A percentile compares a stretch with the other conserved stretches of the same genome.
Evolutionary conservation across 2,888 invertebrate genomes (phyloP).

Genomic region (Lochmaea crataegi): DNA sequence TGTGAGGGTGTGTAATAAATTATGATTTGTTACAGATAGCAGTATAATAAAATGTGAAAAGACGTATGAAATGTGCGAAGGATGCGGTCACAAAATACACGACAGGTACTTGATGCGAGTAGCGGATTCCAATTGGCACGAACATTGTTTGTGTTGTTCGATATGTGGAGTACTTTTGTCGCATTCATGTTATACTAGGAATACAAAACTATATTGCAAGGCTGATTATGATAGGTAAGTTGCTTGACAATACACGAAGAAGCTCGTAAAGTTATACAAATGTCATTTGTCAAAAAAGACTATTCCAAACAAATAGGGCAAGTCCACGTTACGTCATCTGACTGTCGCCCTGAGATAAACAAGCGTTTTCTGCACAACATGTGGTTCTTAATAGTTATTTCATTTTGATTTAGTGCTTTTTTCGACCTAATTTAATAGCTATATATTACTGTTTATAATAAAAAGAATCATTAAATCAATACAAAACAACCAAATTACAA

Average conservation of each 20-base stretch:
- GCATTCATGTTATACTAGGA: constrained; percentile 94
- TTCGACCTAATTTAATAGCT: too few relatives aligned
- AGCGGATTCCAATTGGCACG: constrained; percentile 95
- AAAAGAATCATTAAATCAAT: too few relatives aligned
- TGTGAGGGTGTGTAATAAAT: neutral
- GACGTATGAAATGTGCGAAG: constrained; percentile 90
- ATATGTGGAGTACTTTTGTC: constrained; percentile 91
- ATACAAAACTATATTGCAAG: constrained; percentile 95
- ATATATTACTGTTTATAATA: too few relatives aligned
- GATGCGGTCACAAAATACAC: constrained; percentile 94
- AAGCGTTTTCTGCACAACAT: too few relatives aligned
- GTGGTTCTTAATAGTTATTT: too few relatives aligned
- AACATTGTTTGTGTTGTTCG: constrained; percentile 94
- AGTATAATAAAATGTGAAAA: constrained; percentile 79
- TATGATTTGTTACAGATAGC: constrained; percentile 54
- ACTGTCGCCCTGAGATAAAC: too few relatives aligned
- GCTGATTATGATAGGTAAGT: constrained; percentile 97
- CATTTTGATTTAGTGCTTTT: too few relatives aligned
- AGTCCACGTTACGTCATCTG: too few relatives aligned
- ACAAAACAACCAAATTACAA: too few relatives aligned
- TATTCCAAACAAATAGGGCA: too few relatives aligned
- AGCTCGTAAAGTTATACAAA: constrained; percentile 37
- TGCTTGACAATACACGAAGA: too few relatives aligned
- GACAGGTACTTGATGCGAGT: constrained; percentile 96
- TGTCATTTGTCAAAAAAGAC: too few relatives aligned